Conservation (phyloP, 2,797 vertebrate species). For the Chanos chanos region DNA sequence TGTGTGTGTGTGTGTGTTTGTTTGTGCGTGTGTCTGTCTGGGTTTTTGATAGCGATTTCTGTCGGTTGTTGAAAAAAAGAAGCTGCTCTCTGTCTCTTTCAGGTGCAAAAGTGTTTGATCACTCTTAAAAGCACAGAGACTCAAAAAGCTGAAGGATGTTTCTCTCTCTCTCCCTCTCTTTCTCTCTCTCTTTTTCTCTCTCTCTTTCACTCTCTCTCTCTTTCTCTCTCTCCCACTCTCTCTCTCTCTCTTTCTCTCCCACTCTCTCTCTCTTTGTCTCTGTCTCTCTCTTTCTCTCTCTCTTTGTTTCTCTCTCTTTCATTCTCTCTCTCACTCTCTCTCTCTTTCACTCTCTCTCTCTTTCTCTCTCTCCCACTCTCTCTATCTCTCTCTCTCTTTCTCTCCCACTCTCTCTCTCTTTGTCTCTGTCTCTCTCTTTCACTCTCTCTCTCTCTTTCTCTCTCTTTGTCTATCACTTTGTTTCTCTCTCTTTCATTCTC, state of each 20-base stretch:
- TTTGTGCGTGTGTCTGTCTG: neutral
- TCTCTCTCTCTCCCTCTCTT: neutral
- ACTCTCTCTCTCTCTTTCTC: neutral
- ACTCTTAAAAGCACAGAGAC: constrained; percentile 19
- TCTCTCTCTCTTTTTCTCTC: neutral
- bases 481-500: neutral
- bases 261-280: too few species aligned
- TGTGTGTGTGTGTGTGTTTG: neutral
- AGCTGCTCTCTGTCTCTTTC: constrained; percentile 8
- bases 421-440: too few species aligned
- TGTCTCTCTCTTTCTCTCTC: too few species aligned
- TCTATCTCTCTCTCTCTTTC: neutral
- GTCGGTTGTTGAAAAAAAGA: neutral
- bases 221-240: too few species aligned
- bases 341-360: neutral
- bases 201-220: neutral
- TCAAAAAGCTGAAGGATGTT: constrained; percentile 3
- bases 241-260: too few species aligned
- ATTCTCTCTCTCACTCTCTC: neutral
- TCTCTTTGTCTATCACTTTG: too few species aligned
- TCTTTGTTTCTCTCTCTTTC: too few species aligned
- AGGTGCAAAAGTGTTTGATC: constrained; percentile 12
- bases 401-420: too few species aligned
- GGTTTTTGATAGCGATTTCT: constrained; percentile 1
- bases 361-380: neutral